Evolutionary conservation across 2,797 vertebrate genomes (phyloP).

Genomic region (Adelosebastes latens): DNA sequence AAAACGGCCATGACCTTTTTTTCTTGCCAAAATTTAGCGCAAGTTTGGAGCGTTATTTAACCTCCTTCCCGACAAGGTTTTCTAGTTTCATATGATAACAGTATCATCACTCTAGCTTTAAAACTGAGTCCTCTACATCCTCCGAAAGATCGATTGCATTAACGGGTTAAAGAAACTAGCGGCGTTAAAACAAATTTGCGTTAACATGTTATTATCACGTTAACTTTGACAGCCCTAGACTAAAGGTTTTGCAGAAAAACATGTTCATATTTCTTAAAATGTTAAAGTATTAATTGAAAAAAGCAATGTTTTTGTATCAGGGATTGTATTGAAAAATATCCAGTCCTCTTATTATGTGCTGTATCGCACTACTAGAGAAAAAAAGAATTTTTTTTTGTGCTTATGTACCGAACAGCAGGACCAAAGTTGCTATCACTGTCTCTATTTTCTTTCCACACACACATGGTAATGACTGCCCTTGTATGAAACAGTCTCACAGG

Average conservation of each 20-base stretch:
- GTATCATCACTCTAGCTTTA: too few relatives aligned
- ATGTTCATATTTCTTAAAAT: background rate
- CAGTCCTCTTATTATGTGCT: background rate
- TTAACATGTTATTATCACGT: too few relatives aligned
- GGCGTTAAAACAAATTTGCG: too few relatives aligned
- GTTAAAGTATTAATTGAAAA: background rate
- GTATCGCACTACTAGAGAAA: background rate
- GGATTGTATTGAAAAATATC: background rate
- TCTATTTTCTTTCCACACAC: slow-evolving; percentile 9
- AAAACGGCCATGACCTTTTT: too few relatives aligned
- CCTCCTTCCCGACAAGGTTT: too few relatives aligned
- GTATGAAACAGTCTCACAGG: slow-evolving; percentile 21
- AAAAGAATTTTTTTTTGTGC: background rate
- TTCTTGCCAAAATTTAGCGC: too few relatives aligned
- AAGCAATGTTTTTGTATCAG: background rate
- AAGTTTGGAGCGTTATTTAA: too few relatives aligned
- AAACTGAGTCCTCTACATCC: too few relatives aligned
- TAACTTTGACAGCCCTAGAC: too few relatives aligned
- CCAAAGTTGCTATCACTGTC: background rate
- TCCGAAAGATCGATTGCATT: too few relatives aligned
- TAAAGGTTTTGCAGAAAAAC: background rate
- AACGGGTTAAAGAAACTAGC: too few relatives aligned
- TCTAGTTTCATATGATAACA: too few relatives aligned
- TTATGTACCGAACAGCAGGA: background rate
- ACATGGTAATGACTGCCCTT: slow-evolving; percentile 1